Conservation (phyloP, 2,113 vertebrate species). For the Ammodramus savannarum region DNA sequence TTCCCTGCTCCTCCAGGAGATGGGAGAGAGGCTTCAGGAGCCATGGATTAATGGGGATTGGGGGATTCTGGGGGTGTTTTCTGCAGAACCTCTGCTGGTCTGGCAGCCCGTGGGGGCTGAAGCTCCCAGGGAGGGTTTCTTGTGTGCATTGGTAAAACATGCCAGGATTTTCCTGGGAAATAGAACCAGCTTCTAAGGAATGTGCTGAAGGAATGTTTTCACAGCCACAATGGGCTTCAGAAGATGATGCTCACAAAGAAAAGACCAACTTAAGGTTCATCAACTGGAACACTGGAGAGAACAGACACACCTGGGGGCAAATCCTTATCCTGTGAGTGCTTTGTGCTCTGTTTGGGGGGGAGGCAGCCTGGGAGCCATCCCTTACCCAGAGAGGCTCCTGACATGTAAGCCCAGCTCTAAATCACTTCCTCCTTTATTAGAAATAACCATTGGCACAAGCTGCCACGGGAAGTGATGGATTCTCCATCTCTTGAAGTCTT, state of each 20-base stretch:
- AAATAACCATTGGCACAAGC: slow-evolving; percentile 34
- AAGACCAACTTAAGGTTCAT: neutral
- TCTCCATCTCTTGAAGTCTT: slow-evolving; percentile 43
- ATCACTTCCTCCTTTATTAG: slow-evolving; percentile 22
- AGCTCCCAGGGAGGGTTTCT: neutral
- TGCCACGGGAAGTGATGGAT: slow-evolving; percentile 58
- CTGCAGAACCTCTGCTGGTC: neutral
- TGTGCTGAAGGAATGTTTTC: neutral
- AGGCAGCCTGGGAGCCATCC: neutral
- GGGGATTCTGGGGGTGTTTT: neutral
- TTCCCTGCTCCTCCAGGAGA: neutral
- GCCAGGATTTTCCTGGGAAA: neutral
- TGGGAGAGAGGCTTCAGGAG: neutral
- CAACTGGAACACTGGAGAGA: neutral
- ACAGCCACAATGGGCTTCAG: accelerated
- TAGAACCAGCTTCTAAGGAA: neutral
- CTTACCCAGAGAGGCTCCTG: neutral
- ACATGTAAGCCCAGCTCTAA: neutral
- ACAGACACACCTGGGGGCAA: neutral
- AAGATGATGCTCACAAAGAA: neutral
- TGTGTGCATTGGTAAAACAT: neutral
- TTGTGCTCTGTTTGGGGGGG: neutral
- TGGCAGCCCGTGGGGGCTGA: neutral
- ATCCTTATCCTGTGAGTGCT: neutral
- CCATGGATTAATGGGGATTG: accelerated